Base-by-base conservation (phyloP, 2,888 invertebrate species). In the Autographa gamma region DNA sequence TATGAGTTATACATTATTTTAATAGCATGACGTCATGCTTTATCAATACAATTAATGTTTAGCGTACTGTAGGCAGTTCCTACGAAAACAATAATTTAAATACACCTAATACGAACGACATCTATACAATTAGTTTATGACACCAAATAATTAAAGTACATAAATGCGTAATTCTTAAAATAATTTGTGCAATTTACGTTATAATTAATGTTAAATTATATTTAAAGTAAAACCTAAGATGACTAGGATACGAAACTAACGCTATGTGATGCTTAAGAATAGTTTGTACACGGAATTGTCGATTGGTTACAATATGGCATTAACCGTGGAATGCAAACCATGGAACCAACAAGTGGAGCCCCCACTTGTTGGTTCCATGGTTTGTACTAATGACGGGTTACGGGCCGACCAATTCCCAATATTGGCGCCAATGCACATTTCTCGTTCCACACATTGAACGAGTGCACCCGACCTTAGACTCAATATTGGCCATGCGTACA, bases 211-310 rank as follows among this genome's bases (percentile, higher is more conserved):
- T 65, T 78, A 84, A 83, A 76, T 69, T 70, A 83, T 78, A 80
- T 77, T 79, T 71, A 83, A 48, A 84, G 74, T 83, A 85, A 86
- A 86, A 79, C 70, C 85, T 81, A 80, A 41, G 66, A 83, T 89
- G 89, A 89, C 89, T 89, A 89, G 88, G 74, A 84, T 76, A 83
- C 79, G 79, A 81, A 84, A 81, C 74, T 88, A 84, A 83, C 43
- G 19, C 81, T 80, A 86, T 79, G 77, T 79, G 71, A 81, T 69
- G 69, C 79, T 83, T 84, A 84, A 59, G 64, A 78, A 84, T 88
- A 88, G 70, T 88, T 88, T 88, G 88, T 88, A 89, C 88, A 85
- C 82, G 76, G 48, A 69, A 77, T 81, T 78, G 77, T 79, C 70
- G 73, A 79, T 78, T 80, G 74, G 77, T 77, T 73, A 56, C 60